Conservation (phyloP, 2,888 invertebrate genomes). For the Therioaphis trifolii region DNA sequence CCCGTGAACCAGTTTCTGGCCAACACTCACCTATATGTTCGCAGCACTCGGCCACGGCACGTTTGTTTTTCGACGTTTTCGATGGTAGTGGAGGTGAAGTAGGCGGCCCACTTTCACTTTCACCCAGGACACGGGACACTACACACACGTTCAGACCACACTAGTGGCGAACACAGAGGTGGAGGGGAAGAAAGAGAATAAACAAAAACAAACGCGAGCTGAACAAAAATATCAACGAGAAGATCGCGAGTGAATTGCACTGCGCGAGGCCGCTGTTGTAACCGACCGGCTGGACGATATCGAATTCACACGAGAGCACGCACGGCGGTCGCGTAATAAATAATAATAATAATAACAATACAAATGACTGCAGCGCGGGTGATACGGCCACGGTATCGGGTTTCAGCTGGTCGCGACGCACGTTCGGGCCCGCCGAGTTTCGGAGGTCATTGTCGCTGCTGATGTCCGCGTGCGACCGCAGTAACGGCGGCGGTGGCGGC, state of each 20-base stretch:
- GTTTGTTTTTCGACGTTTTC: neutral
- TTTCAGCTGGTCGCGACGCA: constrained; percentile 45
- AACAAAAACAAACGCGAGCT: too few species aligned
- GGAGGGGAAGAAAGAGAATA: too few species aligned
- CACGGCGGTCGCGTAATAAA: neutral
- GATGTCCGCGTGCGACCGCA: neutral
- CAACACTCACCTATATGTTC: too few species aligned
- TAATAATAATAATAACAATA: neutral
- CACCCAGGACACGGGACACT: neutral
- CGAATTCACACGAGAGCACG: too few species aligned
- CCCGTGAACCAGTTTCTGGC: too few species aligned
- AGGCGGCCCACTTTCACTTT: neutral
- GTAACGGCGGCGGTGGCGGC: neutral
- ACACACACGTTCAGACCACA: too few species aligned
- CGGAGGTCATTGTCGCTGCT: neutral
- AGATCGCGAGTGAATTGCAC: too few species aligned
- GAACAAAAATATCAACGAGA: too few species aligned
- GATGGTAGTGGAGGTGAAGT: too few species aligned
- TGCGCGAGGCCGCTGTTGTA: too few species aligned
- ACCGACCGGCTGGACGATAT: too few species aligned
- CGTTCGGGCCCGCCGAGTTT: neutral
- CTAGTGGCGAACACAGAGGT: too few species aligned
- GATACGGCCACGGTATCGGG: neutral
- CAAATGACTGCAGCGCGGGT: constrained; percentile 1
- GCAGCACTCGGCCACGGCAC: neutral